Conservation (phyloP, 2,113 vertebrate species). For the Oenanthe melanoleuca region DNA sequence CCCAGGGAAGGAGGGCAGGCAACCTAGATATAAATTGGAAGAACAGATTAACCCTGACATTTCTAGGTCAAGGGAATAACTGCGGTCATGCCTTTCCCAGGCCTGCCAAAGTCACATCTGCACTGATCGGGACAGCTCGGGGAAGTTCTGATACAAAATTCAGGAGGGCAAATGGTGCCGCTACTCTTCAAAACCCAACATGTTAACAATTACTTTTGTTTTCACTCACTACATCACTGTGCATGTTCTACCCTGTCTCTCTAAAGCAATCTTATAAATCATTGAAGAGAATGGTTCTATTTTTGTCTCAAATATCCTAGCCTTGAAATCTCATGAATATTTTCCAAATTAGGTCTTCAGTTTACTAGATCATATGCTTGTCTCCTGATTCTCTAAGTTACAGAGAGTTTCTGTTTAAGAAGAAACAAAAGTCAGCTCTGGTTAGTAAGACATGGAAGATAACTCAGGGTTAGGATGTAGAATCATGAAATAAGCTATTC, state of each 20-base stretch:
- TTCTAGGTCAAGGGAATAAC: constrained; percentile 61
- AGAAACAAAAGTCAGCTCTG: not conserved
- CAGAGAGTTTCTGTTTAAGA: not conserved
- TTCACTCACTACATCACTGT: constrained; percentile 65
- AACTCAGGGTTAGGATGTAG: not conserved
- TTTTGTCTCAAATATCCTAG: constrained; percentile 70
- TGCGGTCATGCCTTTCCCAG: constrained; percentile 40
- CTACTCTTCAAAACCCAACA: constrained; percentile 40
- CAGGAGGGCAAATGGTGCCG: constrained; percentile 28
- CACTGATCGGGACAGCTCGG: constrained; percentile 13
- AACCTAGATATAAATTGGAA: constrained; percentile 49
- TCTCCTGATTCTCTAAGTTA: not conserved
- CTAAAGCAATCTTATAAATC: constrained; percentile 80
- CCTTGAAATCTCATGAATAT: constrained; percentile 70
- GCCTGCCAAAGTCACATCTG: constrained; percentile 53
- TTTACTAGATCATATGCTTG: constrained; percentile 48
- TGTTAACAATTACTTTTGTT: constrained; percentile 63
- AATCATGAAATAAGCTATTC: not conserved
- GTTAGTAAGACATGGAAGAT: not conserved
- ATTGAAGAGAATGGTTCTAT: constrained; percentile 78
- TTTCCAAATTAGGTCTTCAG: constrained; percentile 72
- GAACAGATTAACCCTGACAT: constrained; percentile 66
- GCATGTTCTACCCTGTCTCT: constrained; percentile 73
- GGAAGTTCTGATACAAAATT: constrained; percentile 61
- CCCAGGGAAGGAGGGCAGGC: constrained; percentile 13